Base-by-base conservation (phyloP, 1,140 invertebrate genomes). In the Adelges cooleyi region DNA sequence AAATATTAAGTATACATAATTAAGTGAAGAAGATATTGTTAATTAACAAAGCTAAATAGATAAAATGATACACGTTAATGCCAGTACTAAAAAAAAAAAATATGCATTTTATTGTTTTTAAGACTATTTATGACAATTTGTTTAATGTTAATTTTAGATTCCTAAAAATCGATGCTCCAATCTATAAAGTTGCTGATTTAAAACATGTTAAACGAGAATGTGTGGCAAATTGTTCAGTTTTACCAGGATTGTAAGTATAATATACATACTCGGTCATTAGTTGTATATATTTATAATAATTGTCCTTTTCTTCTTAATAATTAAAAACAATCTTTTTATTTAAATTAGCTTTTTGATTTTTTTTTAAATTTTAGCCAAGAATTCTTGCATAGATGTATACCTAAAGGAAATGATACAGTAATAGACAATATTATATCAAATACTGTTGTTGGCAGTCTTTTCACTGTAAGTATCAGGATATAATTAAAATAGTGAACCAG, bases 311-410 rank as follows among this genome's bases (percentile, higher is more conserved):
- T 13, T 29, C 11, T 36, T 11, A 27, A 0, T 18, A 36, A 38
- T 59, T 51, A 22, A 33, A 9, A 40, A 20, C 18, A 11, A 40
- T n/a, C n/a, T 29, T 54, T 4, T 44, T 1, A 36, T 29, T 36
- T 33, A 20, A 6, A 50, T 15, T 65, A 52, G 15, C 22, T 15
- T 6, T 20, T 54, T 67, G 13, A 23, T 27, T 46, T 22, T 65
- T 25, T 52, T 65, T 65, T 69, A 44, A 65, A 20, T 66, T 72
- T 78, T 75, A 81, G 80, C 66, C 70, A 75, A 44, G 68, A 71
- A 66, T 78, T 81, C 68, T 70, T 82, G 18, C 80, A 81, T 62
- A 74, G 81, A 48, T 83, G 82, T 68, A 69, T 82, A 22, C 76
- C 77, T n/a, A 76, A 77, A 56, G 72, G 74, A 20, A 62, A 71